Evolutionary conservation across 2,888 invertebrate genomes (phyloP), one percentile per base, ranked within the genome.

Genomic region (Caenorhabditis sp.): DNA sequence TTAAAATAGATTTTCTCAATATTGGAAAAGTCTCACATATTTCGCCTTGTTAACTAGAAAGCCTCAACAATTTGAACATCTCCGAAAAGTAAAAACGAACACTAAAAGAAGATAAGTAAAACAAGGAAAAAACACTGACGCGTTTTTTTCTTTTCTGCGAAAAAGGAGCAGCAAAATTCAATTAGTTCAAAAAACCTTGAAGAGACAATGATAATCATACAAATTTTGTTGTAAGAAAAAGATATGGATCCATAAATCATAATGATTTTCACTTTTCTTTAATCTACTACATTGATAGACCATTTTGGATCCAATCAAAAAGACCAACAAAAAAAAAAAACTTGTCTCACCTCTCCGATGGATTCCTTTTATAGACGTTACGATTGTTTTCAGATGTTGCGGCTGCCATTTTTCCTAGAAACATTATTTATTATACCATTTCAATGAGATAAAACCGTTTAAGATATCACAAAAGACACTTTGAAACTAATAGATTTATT

Each of bases 291-390:
- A n/a, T n/a, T n/a, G 43, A 43, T 43, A 43, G 17, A 43, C 17
- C 5, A 10, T 43, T 43, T 43, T 43, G 5, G 43, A 43, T 10
- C 43, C 43, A 43, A 17, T 14, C 43, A 43, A 43, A 43, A 36
- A n/a, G 17, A 50, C 17, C 14, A 50, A 50, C 7, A 26, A 14
- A 56, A 25, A 56, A 26, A 56, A 26, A 26, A 56, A 31, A 31
- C 31, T 31, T 31, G 31, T 31, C 56, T 26, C 38, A 72, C 72
- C 72, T 64, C 26, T 72, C 72, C 14, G 72, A 67, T 7, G 72
- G 72, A 59, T 72, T 72, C 25, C 72, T 67, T 59, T 72, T 72
- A 62, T 72, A 56, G 17, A 56, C 21, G 23, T 17, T 56, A 8
- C 26, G 25, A 26, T 23, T 23, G 67, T 43, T 43, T 17, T 43